phyloP scores from a whole-genome alignment of 2,113 vertebrate species.

The rat (Rattus norvegicus) region DNA sequence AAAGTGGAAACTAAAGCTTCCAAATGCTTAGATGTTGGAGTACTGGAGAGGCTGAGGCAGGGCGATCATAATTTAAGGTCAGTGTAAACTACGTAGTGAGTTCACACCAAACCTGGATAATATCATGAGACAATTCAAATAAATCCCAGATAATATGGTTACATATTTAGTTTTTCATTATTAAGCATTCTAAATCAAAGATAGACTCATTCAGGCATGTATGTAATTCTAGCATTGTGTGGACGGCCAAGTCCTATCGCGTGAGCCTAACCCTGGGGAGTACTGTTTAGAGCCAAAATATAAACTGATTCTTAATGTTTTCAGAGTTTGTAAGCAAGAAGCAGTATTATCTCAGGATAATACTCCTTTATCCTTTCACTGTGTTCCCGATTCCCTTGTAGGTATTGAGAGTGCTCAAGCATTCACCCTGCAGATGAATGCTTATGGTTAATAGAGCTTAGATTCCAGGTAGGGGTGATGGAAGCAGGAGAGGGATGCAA shows the following conservation, averaged over 20 bases:
- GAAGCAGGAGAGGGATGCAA: background rate
- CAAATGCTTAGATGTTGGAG: background rate
- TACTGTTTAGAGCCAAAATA: background rate
- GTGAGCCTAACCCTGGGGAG: background rate
- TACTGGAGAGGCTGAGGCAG: background rate
- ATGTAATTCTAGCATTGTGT: conserved; percentile 20
- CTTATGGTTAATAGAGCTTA: background rate
- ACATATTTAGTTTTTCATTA: conserved; percentile 31
- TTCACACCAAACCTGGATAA: background rate
- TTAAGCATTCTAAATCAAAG: conserved; percentile 18
- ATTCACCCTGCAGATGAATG: conserved; percentile 32
- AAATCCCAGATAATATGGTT: background rate
- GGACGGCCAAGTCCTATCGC: background rate
- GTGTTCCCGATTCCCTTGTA: conserved; percentile 27
- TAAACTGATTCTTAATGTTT: conserved; percentile 37
- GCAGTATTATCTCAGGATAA: conserved; percentile 2
- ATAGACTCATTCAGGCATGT: background rate
- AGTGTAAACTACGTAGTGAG: background rate
- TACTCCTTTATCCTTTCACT: conserved; percentile 8
- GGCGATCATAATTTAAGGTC: background rate
- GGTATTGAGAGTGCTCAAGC: background rate
- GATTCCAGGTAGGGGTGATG: background rate
- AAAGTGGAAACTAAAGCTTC: background rate
- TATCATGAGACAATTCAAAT: background rate
- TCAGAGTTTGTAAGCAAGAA: conserved; percentile 46